Evolutionary conservation across 2,113 vertebrate genomes (phyloP).

Genomic region (Salvelinus fontinalis): DNA sequence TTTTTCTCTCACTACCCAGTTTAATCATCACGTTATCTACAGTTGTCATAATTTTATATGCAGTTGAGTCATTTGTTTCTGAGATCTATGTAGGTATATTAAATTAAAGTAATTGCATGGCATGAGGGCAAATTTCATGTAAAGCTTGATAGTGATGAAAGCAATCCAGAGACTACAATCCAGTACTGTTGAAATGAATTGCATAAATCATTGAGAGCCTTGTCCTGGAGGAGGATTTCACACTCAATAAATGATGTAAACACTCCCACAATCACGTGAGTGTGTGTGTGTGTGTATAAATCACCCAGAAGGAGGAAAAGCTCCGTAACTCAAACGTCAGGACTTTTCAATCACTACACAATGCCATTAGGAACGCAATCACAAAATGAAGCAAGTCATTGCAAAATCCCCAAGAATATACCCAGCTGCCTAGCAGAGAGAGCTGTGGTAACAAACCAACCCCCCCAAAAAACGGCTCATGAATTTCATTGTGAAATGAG

Average conservation of each 20-base stretch:
- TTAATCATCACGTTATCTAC: no score
- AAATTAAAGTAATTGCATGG: background rate
- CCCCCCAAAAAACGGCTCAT: background rate
- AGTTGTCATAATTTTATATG: background rate
- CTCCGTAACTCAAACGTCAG: background rate
- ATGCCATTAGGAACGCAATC: slow-evolving; percentile 6
- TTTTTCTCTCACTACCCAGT: background rate
- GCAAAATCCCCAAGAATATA: slow-evolving; percentile 29
- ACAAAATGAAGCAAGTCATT: slow-evolving; percentile 48
- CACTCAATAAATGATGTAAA: background rate
- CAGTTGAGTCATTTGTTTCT: no score
- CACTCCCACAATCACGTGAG: background rate
- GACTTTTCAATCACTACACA: background rate
- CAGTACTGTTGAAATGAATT: background rate
- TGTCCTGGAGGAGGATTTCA: background rate
- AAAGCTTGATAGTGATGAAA: background rate
- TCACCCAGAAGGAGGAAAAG: background rate
- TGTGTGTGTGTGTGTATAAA: no score
- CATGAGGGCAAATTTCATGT: background rate
- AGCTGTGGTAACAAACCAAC: background rate
- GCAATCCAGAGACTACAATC: background rate
- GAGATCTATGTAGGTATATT: background rate
- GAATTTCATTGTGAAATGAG: background rate
- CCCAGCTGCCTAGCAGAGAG: background rate
- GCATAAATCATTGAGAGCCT: background rate